Evolutionary conservation across 2,888 invertebrate species (phyloP).

Genomic region (Crocallis elinguaria): DNA sequence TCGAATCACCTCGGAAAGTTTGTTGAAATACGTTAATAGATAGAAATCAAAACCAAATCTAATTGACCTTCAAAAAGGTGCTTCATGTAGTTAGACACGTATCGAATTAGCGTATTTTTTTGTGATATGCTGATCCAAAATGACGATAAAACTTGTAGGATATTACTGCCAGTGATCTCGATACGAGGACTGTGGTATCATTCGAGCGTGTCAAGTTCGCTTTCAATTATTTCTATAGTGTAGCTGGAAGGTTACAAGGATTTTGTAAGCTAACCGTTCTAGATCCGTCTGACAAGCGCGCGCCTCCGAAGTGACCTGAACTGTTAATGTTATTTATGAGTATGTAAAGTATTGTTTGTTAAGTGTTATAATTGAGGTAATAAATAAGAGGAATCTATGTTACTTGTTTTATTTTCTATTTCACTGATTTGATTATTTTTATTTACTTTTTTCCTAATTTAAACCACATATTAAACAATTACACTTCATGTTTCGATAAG

Average conservation of each 20-base stretch:
- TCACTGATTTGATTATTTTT: neutral
- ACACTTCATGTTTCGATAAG: no score
- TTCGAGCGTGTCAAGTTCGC: neutral
- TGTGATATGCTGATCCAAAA: no score
- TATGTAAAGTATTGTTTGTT: slow-evolving; percentile 60
- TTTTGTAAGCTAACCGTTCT: slow-evolving; percentile 31
- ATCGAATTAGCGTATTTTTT: no score
- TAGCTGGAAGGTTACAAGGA: slow-evolving; percentile 14
- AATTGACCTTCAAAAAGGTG: no score
- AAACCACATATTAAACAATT: no score
- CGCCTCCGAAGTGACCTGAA: slow-evolving; percentile 59
- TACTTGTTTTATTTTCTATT: slow-evolving; percentile 31
- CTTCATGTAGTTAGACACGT: no score
- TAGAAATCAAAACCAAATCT: neutral
- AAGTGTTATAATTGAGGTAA: slow-evolving; percentile 76
- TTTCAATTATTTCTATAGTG: neutral
- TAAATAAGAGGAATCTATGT: slow-evolving; percentile 78
- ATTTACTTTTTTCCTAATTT: no score
- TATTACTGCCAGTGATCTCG: no score
- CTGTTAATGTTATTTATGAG: slow-evolving; percentile 54
- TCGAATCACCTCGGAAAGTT: no score
- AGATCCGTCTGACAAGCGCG: slow-evolving; percentile 47
- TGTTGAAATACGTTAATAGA: no score
- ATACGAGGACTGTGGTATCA: neutral
- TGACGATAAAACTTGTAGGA: no score